Conservation (phyloP, 2,888 invertebrate genomes). For the Sphaeridia pumilis region DNA sequence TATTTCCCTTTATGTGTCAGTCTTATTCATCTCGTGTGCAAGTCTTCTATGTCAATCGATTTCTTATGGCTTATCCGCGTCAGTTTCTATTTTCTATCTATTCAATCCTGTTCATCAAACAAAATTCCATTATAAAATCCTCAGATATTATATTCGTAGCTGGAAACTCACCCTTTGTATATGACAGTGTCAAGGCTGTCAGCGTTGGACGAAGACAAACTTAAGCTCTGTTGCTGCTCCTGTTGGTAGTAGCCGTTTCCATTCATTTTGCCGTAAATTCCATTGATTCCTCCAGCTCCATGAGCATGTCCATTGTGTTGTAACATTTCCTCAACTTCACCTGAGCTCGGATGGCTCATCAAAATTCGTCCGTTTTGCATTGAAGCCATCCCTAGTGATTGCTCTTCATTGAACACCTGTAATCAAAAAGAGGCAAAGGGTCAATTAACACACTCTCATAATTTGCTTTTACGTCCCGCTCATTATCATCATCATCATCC, state of each 20-base stretch:
- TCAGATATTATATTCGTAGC: no score
- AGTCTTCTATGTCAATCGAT: no score
- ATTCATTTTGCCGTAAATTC: constrained; percentile 4
- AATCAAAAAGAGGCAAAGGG: constrained; percentile 1
- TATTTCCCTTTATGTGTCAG: no score
- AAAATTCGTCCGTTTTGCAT: constrained; percentile 20
- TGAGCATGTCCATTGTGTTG: constrained; percentile 10
- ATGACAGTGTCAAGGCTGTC: constrained; percentile 35
- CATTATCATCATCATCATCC: not conserved
- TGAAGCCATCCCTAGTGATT: constrained; percentile 29
- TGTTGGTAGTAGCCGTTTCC: constrained; percentile 21
- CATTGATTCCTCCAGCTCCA: constrained; percentile 14
- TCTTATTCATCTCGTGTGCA: no score
- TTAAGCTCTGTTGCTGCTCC: constrained; percentile 30
- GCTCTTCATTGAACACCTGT: constrained; percentile 34
- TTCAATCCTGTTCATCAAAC: no score
- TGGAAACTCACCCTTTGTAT: constrained; percentile 32
- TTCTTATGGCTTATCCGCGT: no score
- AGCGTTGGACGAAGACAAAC: constrained; percentile 32
- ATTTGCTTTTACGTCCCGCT: no score
- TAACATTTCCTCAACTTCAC: constrained; percentile 29
- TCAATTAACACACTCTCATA: not conserved
- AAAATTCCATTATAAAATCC: no score
- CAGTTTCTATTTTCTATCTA: no score
- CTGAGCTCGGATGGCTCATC: constrained; percentile 22